Base-by-base conservation (phyloP, 2,888 invertebrate species). In the Ormyrus thymus region DNA sequence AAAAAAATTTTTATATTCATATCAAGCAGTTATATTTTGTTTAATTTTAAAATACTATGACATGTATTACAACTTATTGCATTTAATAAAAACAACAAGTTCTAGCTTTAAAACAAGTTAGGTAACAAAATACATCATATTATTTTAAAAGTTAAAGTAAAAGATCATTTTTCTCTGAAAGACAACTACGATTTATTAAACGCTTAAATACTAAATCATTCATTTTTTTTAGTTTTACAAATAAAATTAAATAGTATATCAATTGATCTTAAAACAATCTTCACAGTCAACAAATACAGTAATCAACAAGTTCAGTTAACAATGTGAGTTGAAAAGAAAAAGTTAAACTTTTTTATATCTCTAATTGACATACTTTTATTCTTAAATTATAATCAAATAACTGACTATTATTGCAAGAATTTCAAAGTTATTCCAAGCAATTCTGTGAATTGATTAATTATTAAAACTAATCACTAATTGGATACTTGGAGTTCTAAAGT, bases 1-100 rank as follows among this genome's bases (percentile, higher is more conserved):
- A 78, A 73, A 78, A 74, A 69, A 77, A 29, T 29, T 29, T 29
- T 66, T 51, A 51, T 71, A 53, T 53, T 65, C n/a, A 8, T 64
- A 3, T 29, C 29, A 3, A 29, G 29, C 29, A 29, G 29, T 29
- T 29, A 29, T 29, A 51, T 73, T 69, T 50, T 50, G 50, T 13
- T 11, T 13, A 56, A 43, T 43, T 65, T 71, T 10, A 45, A 10
- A 51, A 55, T 13, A 7, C 15, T 13, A 8, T 68, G 11, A 50
- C 45, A 58, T 65, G 29, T 53, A 69, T 29, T 29, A 29, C 29
- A 29, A 29, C 29, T 29, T 29, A 29, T 29, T 29, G 29, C 29
- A 29, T 29, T 3, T 29, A 29, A 29, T 29, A 29, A 29, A 29
- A 29, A 29, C 29, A 29, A 29, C 29, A 29, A 29, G 29, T 29